These are phyloP conservation scores for Larimichthys crocea DNA, from an alignment of 2,113 vertebrate species.

Conservation along the genomic window DNA sequence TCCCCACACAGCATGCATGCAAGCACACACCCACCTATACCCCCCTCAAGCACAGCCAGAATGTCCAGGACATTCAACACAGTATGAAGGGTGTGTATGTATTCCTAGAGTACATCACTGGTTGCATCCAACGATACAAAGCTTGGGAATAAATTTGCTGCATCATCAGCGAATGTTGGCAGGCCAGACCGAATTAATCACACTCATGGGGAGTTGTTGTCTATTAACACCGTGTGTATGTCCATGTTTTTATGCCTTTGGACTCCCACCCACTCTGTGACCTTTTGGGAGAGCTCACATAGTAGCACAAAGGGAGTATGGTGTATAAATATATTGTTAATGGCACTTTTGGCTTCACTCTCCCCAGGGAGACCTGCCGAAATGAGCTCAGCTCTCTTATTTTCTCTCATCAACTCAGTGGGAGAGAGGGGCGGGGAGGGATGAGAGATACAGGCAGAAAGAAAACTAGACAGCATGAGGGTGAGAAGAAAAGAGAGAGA, in stretches of 20 bases:
- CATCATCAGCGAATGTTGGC: conserved; percentile 57
- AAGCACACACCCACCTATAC: not conserved
- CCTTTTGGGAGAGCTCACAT: conserved; percentile 64
- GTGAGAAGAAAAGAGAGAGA: conserved; percentile 8
- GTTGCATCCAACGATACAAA: conserved; percentile 28
- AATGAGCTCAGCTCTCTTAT: conserved; percentile 64
- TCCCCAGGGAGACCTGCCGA: conserved; percentile 47
- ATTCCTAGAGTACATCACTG: conserved; percentile 3
- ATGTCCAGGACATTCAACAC: not conserved
- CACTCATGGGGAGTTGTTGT: conserved; percentile 52
- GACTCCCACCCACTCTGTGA: conserved; percentile 53
- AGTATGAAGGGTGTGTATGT: conserved; percentile 3
- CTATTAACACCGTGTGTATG: conserved; percentile 43
- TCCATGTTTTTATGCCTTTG: conserved; percentile 45
- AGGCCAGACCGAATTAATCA: conserved; percentile 55
- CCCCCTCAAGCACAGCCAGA: not conserved
- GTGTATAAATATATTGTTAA: conserved; percentile 68
- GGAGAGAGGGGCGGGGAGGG: conserved; percentile 5
- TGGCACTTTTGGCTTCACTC: conserved; percentile 65
- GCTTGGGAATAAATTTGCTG: conserved; percentile 46
- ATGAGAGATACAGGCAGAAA: conserved; percentile 33
- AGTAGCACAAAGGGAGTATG: conserved; percentile 29
- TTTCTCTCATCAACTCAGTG: conserved; percentile 61
- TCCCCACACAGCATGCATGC: not conserved
- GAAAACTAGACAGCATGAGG: conserved; percentile 21